These are phyloP conservation scores for Silurus lanzhouensis DNA, from an alignment of 2,797 vertebrate species.

Conservation along the genomic window DNA sequence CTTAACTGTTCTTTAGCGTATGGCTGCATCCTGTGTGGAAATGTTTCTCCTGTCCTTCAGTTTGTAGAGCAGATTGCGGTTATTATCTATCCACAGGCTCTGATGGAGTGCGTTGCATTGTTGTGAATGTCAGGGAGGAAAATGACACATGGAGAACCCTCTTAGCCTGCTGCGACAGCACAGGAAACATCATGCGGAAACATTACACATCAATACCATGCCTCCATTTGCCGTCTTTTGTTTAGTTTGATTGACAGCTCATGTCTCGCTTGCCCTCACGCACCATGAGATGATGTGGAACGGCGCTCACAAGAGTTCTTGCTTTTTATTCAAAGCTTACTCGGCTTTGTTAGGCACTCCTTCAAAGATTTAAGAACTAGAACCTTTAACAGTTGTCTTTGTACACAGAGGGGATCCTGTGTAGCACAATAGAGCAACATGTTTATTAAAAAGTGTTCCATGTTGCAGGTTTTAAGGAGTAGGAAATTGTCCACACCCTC, in stretches of 20 bases:
- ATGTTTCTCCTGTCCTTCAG: slow-evolving; percentile 30
- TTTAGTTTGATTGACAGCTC: slow-evolving; percentile 23
- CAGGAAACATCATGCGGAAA: slow-evolving; percentile 17
- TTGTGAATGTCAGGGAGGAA: slow-evolving; percentile 35
- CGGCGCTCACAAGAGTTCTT: not conserved
- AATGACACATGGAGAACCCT: slow-evolving; percentile 38
- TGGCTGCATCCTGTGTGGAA: slow-evolving; percentile 10
- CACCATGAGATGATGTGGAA: slow-evolving; percentile 2
- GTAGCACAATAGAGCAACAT: not conserved
- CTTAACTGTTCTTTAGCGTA: not conserved
- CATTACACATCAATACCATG: slow-evolving; percentile 23
- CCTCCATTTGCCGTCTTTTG: slow-evolving; percentile 6
- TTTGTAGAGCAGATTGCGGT: slow-evolving; percentile 27
- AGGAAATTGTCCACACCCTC: not conserved
- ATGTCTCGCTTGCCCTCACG: not conserved
- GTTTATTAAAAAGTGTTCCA: not conserved
- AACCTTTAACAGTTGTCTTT: not conserved
- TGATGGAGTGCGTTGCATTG: slow-evolving; percentile 51
- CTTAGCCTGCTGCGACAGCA: slow-evolving; percentile 31
- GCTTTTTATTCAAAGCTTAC: not conserved
- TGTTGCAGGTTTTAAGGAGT: not conserved
- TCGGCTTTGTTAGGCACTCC: not conserved
- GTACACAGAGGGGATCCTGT: not conserved
- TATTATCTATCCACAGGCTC: slow-evolving; percentile 51
- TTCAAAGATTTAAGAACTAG: not conserved